phyloP scores from a whole-genome alignment of 2,113 vertebrate genomes.

The Pandion haliaetus region DNA sequence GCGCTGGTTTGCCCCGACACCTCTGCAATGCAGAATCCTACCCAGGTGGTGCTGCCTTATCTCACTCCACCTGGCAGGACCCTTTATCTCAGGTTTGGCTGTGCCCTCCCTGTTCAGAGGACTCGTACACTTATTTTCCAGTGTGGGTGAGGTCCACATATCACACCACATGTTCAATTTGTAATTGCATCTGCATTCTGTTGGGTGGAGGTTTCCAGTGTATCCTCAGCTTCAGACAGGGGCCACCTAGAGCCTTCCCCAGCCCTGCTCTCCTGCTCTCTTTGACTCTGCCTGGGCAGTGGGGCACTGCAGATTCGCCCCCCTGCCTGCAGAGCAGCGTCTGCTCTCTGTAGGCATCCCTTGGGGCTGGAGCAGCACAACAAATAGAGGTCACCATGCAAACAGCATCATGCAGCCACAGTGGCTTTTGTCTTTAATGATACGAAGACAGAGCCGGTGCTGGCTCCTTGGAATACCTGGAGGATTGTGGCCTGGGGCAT shows the following conservation, averaged over 20 bases:
- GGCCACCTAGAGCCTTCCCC: not conserved
- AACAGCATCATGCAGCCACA: not conserved
- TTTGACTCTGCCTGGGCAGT: not conserved
- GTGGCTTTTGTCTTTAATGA: not conserved
- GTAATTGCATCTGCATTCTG: not conserved
- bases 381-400: not conserved
- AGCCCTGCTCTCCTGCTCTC: not conserved
- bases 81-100: not conserved
- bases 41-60: not conserved
- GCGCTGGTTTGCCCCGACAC: not conserved
- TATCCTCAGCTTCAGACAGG: not conserved
- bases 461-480: not conserved
- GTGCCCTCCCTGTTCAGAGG: not conserved
- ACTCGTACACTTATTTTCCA: fast-evolving
- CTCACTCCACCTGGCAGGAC: not conserved
- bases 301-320: not conserved
- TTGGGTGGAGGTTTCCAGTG: not conserved
- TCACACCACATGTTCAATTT: not conserved
- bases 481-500: not conserved
- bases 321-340: not conserved
- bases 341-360: not conserved
- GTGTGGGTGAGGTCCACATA: not conserved
- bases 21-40: not conserved
- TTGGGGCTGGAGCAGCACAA: not conserved
- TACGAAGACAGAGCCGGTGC: not conserved